Percentiles rank a stretch among this genome's conserved stretches.
Conservation (phyloP, 2,113 vertebrate genomes). For the Oenanthe oenanthe region DNA sequence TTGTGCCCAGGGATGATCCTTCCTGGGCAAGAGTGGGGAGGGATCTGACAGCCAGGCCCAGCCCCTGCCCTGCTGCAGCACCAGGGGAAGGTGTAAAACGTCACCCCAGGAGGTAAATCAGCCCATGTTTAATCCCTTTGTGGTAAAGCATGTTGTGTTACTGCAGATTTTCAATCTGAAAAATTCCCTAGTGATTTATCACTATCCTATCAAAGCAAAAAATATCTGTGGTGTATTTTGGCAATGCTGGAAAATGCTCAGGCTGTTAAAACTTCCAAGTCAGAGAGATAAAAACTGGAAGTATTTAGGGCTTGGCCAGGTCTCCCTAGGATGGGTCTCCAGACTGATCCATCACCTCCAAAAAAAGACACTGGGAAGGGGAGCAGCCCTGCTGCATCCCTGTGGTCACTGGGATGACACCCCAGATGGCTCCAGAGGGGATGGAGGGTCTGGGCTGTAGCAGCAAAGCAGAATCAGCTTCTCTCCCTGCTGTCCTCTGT, state of each 20-base stretch:
- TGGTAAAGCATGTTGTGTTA: neutral
- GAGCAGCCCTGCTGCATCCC: neutral
- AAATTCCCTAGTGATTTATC: neutral
- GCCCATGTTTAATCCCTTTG: neutral
- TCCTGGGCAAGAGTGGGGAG: rapidly evolving
- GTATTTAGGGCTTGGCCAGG: neutral
- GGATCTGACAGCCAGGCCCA: neutral
- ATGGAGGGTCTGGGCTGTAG: neutral
- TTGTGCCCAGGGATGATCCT: neutral
- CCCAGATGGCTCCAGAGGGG: rapidly evolving
- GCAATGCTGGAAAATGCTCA: neutral
- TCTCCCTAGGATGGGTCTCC: neutral
- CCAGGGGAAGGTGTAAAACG: neutral
- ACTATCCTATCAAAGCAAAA: neutral
- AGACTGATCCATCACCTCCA: no score
- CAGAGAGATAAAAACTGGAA: neutral
- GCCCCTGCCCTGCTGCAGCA: neutral
- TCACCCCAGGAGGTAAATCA: neutral
- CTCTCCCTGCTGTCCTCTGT: neutral
- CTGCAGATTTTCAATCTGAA: neutral
- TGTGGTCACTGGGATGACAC: neutral
- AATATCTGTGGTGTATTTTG: neutral
- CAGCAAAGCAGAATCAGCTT: neutral
- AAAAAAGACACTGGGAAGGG: neutral
- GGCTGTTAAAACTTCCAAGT: conserved; percentile 16